Percentiles rank a stretch among this genome's conserved stretches.
Conservation (phyloP, 1,140 invertebrate species). For the Notospermus geniculatus region DNA sequence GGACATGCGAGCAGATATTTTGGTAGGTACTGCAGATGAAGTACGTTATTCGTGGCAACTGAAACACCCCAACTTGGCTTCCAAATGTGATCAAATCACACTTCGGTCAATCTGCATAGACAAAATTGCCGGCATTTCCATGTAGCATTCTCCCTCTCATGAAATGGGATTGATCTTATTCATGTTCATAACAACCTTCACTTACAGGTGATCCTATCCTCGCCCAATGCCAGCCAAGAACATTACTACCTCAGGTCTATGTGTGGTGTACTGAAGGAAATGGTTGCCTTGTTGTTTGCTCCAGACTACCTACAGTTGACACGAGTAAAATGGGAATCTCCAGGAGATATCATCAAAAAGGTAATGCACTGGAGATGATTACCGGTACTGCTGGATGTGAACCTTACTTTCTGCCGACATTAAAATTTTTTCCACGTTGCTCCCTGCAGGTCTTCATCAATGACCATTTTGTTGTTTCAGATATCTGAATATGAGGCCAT, state of each 20-base stretch:
- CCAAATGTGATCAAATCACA: too few relatives aligned
- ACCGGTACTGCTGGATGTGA: too few relatives aligned
- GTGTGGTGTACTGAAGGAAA: constrained; percentile 63
- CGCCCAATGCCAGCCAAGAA: constrained; percentile 27
- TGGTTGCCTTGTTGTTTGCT: constrained; percentile 72
- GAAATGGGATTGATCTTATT: background rate
- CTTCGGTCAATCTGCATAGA: too few relatives aligned
- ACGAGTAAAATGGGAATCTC: constrained; percentile 71
- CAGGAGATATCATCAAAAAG: constrained; percentile 74
- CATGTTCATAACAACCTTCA: too few relatives aligned
- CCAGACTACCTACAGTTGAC: constrained; percentile 72
- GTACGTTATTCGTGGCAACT: background rate
- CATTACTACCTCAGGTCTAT: constrained; percentile 48
- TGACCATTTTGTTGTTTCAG: constrained; percentile 50
- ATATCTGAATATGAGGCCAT: constrained; percentile 80
- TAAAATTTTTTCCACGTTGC: too few relatives aligned
- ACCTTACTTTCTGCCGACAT: too few relatives aligned
- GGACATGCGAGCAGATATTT: constrained; percentile 67
- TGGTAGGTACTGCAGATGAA: constrained; percentile 30
- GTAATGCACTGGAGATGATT: too few relatives aligned
- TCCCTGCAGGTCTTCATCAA: background rate
- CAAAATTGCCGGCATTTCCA: too few relatives aligned
- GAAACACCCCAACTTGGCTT: too few relatives aligned
- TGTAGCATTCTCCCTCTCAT: too few relatives aligned
- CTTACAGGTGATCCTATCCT: constrained; percentile 6